Percentiles rank a stretch among this genome's conserved stretches.
These are phyloP conservation scores for Taenioides sp. DNA, from an alignment of 2,797 vertebrate genomes.

Conservation along the genomic window DNA sequence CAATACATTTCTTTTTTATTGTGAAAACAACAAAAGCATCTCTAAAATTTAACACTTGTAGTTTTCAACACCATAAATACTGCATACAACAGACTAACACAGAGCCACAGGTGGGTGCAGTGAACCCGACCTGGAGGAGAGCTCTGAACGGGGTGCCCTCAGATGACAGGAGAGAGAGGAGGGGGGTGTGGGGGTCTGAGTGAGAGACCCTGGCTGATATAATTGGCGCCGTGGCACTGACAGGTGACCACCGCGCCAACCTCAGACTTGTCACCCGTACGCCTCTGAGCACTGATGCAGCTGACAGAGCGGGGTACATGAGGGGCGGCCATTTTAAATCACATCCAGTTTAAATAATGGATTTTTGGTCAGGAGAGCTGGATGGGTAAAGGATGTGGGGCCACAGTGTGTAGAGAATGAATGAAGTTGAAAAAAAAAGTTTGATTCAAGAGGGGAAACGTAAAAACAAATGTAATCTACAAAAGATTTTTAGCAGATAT, in stretches of 20 bases:
- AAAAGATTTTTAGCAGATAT: background rate
- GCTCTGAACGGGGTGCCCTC: background rate
- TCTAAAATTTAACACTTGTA: background rate
- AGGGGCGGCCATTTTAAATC: constrained; percentile 9
- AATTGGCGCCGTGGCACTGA: constrained; percentile 11
- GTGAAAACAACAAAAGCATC: no score
- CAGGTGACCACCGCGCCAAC: constrained; percentile 9
- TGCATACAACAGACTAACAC: background rate
- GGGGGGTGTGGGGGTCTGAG: background rate
- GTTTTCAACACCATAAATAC: background rate
- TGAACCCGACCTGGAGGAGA: background rate
- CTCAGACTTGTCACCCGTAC: constrained; percentile 5
- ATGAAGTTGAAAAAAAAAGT: background rate
- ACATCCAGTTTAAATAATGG: constrained; percentile 1
- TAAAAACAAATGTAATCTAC: background rate
- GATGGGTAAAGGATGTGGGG: background rate
- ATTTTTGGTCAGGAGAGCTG: background rate
- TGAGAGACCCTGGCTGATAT: constrained; percentile 10
- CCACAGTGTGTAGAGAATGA: background rate
- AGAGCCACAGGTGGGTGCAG: background rate
- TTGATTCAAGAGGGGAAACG: background rate
- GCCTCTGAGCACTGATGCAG: background rate
- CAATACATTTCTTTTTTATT: no score
- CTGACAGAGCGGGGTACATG: constrained; percentile 3
- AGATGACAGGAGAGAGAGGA: background rate